Percentiles rank a stretch among this genome's conserved stretches.
Conservation (phyloP, 2,797 vertebrate species). For the Coranthus polyacanthus region DNA sequence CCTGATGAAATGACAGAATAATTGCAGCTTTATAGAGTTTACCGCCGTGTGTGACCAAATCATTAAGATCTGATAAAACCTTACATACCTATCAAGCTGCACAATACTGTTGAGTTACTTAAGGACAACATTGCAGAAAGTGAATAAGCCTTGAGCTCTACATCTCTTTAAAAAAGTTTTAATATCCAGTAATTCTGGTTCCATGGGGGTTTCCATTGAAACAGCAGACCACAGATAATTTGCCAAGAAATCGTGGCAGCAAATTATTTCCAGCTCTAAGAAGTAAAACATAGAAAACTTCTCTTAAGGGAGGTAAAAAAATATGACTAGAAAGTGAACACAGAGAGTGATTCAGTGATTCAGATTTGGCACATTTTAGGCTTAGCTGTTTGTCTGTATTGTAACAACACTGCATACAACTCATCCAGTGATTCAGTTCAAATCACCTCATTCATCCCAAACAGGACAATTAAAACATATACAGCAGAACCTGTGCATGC, state of each 20-base stretch:
- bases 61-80: background rate
- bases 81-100: background rate
- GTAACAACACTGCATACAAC: too few species aligned
- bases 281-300: conserved; percentile 23
- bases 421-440: too few species aligned
- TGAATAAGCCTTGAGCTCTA: conserved; percentile 27
- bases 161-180: conserved; percentile 30
- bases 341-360: conserved; percentile 1
- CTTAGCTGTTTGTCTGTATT: background rate
- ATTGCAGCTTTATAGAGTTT: background rate
- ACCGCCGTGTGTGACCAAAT: background rate
- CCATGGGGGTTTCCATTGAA: conserved; percentile 31
- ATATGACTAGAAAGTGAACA: conserved; percentile 15
- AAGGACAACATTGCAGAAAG: conserved; percentile 23
- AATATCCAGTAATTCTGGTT: conserved; percentile 28
- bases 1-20: conserved; percentile 12
- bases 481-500: too few species aligned
- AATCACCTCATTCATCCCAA: too few species aligned
- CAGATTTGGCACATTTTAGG: conserved; percentile 3
- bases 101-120: conserved; percentile 11
- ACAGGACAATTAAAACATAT: too few species aligned
- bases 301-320: conserved; percentile 10
- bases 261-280: conserved; percentile 27
- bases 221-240: conserved; percentile 27
- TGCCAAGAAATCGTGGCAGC: conserved; percentile 20